phyloP scores from a whole-genome alignment of 2,888 invertebrate genomes.

The Drosophila falleni region DNA sequence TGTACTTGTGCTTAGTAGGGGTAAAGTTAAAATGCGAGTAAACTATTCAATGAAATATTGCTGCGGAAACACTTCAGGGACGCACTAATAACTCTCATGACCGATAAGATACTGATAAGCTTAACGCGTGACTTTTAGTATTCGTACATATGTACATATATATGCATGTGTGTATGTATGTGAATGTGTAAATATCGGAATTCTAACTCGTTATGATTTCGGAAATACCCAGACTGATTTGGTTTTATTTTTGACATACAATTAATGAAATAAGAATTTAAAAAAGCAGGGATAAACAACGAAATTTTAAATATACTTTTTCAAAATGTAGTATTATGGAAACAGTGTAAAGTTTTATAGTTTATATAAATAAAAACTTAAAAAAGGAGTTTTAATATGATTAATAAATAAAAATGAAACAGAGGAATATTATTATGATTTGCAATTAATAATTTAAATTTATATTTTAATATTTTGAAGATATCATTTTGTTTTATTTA shows the following conservation, averaged over 20 bases:
- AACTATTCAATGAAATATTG: conserved; percentile 57
- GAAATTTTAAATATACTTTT: too few relatives aligned
- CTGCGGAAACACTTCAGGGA: conserved; percentile 40
- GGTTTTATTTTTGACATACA: neutral
- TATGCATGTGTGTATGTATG: neutral
- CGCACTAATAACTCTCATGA: conserved; percentile 27
- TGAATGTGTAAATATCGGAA: neutral
- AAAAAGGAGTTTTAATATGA: too few relatives aligned
- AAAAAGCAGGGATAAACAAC: neutral
- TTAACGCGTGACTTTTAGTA: conserved; percentile 22
- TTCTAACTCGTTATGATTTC: neutral
- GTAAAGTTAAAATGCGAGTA: conserved; percentile 15
- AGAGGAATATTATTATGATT: too few relatives aligned
- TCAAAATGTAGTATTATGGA: too few relatives aligned
- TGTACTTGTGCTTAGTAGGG: conserved; percentile 1
- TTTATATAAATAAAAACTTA: too few relatives aligned
- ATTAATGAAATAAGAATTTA: neutral
- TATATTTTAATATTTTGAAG: too few relatives aligned
- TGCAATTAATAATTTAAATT: too few relatives aligned
- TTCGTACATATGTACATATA: neutral
- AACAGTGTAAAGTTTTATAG: too few relatives aligned
- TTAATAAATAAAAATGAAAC: too few relatives aligned
- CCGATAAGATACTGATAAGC: conserved; percentile 56
- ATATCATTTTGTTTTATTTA: too few relatives aligned
- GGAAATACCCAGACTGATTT: conserved; percentile 17